A percentile compares a stretch with the other conserved stretches of the same genome.
These are phyloP conservation scores for Phyllotreta striolata DNA, from an alignment of 2,888 invertebrate species.

Conservation along the genomic window DNA sequence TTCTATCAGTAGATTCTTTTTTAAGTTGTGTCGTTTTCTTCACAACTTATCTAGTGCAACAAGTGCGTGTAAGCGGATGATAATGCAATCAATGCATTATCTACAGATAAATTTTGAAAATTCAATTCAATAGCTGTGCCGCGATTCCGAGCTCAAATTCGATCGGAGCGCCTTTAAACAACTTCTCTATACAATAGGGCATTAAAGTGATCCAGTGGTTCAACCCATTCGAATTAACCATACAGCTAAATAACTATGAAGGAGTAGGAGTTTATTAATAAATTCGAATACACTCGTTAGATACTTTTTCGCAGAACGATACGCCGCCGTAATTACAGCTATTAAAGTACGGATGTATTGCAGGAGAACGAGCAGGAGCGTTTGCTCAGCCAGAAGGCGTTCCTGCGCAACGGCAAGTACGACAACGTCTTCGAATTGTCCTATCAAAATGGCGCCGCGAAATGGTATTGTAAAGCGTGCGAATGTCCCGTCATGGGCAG, in stretches of 20 bases:
- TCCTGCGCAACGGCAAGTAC: constrained; percentile 54
- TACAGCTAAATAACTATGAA: too few species aligned
- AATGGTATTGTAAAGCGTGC: constrained; percentile 60
- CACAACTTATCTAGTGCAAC: constrained; percentile 44
- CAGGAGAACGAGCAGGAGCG: constrained; percentile 57
- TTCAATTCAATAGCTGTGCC: not conserved
- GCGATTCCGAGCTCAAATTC: not conserved
- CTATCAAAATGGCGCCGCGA: constrained; percentile 54
- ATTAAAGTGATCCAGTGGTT: too few species aligned
- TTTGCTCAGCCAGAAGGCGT: constrained; percentile 53
- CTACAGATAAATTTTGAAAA: not conserved
- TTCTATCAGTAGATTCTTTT: constrained; percentile 16
- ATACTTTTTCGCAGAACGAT: not conserved
- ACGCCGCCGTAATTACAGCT: constrained; percentile 6
- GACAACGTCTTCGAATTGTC: constrained; percentile 57
- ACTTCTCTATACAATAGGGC: too few species aligned
- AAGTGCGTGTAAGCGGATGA: constrained; percentile 32
- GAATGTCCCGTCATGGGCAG: constrained; percentile 59
- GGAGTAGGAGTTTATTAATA: not conserved
- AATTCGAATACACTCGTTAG: not conserved
- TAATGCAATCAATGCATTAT: constrained; percentile 21
- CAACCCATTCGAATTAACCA: too few species aligned
- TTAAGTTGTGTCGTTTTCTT: constrained; percentile 49
- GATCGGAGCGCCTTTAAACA: too few species aligned
- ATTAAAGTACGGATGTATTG: constrained; percentile 33